Evolutionary conservation across 2,113 vertebrate genomes (phyloP).

Genomic region (Aramus guarauna): DNA sequence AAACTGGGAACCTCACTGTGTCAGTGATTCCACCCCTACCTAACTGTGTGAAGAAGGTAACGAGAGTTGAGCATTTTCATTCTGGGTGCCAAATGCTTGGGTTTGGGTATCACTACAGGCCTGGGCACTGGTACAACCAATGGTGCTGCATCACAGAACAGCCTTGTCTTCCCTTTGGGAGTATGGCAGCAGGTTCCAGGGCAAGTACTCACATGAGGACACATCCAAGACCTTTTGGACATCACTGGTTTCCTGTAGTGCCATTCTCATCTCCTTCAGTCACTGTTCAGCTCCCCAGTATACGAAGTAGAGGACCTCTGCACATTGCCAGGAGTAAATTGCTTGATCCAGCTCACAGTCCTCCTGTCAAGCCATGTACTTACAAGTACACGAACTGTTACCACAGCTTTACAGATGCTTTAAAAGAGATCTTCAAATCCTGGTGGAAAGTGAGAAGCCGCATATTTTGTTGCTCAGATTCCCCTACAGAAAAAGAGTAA

Average conservation of each 20-base stretch:
- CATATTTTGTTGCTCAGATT: neutral
- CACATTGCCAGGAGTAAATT: neutral
- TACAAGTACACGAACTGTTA: neutral
- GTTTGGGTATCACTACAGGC: neutral
- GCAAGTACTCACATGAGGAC: neutral
- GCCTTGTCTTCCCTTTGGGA: neutral
- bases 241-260: neutral
- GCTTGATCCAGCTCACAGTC: neutral
- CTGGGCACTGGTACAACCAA: neutral
- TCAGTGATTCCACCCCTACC: neutral
- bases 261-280: neutral
- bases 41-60: neutral
- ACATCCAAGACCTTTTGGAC: neutral
- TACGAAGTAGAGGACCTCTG: neutral
- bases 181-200: fast-evolving
- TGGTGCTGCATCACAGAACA: neutral
- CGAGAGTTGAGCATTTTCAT: neutral
- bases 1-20: neutral
- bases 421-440: neutral
- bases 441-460: neutral
- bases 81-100: neutral
- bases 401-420: neutral
- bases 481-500: neutral
- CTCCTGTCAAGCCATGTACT: neutral
- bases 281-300: neutral